Conservation (phyloP, 2,888 invertebrate genomes). For the Clostera curtula region DNA sequence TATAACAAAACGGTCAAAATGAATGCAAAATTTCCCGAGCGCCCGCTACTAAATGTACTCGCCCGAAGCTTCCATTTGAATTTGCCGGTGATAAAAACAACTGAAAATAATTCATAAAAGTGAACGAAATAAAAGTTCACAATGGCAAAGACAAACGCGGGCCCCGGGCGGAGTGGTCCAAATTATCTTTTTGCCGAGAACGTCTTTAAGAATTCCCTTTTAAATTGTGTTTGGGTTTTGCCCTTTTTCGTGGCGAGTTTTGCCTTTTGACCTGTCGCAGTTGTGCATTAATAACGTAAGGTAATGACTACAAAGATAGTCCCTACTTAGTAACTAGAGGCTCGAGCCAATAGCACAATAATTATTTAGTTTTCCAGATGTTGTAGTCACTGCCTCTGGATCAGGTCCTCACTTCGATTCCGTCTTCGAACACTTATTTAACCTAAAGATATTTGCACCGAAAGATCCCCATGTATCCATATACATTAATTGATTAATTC, state of each 20-base stretch:
- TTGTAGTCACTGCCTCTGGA: too few relatives aligned
- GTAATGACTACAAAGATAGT: constrained; percentile 34
- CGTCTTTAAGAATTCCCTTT: constrained; percentile 72
- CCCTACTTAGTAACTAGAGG: too few relatives aligned
- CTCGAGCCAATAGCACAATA: too few relatives aligned
- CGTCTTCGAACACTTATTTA: too few relatives aligned
- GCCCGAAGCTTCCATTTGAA: constrained; percentile 44
- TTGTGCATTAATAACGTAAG: constrained; percentile 57
- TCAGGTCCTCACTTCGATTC: too few relatives aligned
- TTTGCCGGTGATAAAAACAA: constrained; percentile 62
- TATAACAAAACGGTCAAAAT: too few relatives aligned
- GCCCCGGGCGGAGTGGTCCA: constrained; percentile 48
- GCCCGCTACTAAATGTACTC: constrained; percentile 25
- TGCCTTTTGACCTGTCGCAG: constrained; percentile 57
- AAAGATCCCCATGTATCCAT: too few relatives aligned
- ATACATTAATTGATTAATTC: too few relatives aligned
- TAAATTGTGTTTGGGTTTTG: constrained; percentile 68
- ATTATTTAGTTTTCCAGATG: too few relatives aligned
- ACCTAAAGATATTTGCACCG: too few relatives aligned
- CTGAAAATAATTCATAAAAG: constrained; percentile 70
- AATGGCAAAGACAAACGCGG: constrained; percentile 69
- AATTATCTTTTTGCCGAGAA: constrained; percentile 64
- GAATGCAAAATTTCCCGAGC: too few relatives aligned
- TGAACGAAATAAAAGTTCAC: constrained; percentile 66
- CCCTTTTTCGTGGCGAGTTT: constrained; percentile 54